phyloP scores from a whole-genome alignment of 2,797 vertebrate species.

The Lagodon rhomboides region DNA sequence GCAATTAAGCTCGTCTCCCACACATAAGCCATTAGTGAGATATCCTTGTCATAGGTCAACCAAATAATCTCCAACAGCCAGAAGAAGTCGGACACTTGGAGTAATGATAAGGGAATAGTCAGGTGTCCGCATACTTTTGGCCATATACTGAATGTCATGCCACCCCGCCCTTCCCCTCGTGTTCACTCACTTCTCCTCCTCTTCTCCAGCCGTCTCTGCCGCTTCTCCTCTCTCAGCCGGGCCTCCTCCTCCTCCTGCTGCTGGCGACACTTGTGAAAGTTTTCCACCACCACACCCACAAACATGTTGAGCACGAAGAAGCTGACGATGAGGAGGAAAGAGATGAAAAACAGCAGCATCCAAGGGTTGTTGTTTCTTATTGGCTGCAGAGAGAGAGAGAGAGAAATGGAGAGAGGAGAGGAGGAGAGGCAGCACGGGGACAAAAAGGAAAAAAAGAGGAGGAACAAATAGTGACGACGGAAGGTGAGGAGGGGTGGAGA shows the following conservation, averaged over 20 bases:
- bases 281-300: constrained; percentile 97
- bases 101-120: background rate
- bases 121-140: constrained; percentile 17
- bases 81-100: background rate
- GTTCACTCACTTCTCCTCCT: constrained; percentile 75
- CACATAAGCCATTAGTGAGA: constrained; percentile 10
- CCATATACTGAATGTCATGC: background rate
- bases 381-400: constrained; percentile 81
- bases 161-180: background rate
- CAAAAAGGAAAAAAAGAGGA: constrained; percentile 31
- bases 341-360: constrained; percentile 99
- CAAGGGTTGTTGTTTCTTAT: constrained; percentile 96
- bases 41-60: background rate
- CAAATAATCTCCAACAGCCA: constrained; percentile 3
- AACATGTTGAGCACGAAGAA: constrained; percentile 99
- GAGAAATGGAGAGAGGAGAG: constrained; percentile 41
- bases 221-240: constrained; percentile 92
- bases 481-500: constrained; percentile 27
- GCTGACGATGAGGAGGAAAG: constrained; percentile 98
- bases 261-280: constrained; percentile 98
- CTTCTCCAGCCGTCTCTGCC: constrained; percentile 79
- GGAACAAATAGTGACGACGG: constrained; percentile 47
- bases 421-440: constrained; percentile 21
- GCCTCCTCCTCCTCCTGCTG: constrained; percentile 98
- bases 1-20: too few species aligned